Conservation (phyloP, 1,140 invertebrate species). For the Sinonovacula constricta region DNA sequence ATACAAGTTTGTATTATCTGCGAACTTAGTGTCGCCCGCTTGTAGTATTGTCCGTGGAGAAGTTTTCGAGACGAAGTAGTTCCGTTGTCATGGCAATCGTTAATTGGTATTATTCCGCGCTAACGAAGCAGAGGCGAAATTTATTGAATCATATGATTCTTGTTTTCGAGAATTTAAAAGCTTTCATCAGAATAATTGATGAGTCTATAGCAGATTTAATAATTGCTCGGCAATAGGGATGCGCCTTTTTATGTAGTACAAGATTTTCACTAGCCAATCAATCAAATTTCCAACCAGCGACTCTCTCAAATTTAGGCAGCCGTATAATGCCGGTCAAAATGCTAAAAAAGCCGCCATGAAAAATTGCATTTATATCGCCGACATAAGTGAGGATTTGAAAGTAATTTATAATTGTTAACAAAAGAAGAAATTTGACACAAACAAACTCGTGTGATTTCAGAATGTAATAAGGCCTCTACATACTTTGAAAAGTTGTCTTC, state of each 20-base stretch:
- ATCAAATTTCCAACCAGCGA: slow-evolving; percentile 3
- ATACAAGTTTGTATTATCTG: slow-evolving; percentile 27
- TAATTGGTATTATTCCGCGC: slow-evolving; percentile 37
- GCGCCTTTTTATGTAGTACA: slow-evolving; percentile 10
- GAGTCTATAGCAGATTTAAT: slow-evolving; percentile 30
- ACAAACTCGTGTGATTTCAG: no score
- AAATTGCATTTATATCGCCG: no score
- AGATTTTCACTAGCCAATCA: slow-evolving; percentile 27
- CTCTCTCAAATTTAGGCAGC: no score
- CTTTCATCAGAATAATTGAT: slow-evolving; percentile 39
- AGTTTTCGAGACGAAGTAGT: slow-evolving; percentile 33
- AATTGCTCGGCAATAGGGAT: slow-evolving; percentile 23
- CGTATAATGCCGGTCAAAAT: slow-evolving; percentile 12
- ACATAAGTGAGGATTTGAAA: no score
- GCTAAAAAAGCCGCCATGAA: neutral
- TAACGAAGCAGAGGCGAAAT: slow-evolving; percentile 25
- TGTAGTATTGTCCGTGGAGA: slow-evolving; percentile 11
- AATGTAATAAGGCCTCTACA: no score
- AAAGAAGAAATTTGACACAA: no score
- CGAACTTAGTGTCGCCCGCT: neutral
- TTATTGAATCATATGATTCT: slow-evolving; percentile 49
- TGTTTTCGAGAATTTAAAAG: slow-evolving; percentile 34
- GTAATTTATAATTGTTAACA: no score
- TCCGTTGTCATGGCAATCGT: slow-evolving; percentile 36
- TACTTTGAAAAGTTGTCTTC: no score